Conservation (phyloP, 2,797 vertebrate genomes). For the Lerista edwardsae region DNA sequence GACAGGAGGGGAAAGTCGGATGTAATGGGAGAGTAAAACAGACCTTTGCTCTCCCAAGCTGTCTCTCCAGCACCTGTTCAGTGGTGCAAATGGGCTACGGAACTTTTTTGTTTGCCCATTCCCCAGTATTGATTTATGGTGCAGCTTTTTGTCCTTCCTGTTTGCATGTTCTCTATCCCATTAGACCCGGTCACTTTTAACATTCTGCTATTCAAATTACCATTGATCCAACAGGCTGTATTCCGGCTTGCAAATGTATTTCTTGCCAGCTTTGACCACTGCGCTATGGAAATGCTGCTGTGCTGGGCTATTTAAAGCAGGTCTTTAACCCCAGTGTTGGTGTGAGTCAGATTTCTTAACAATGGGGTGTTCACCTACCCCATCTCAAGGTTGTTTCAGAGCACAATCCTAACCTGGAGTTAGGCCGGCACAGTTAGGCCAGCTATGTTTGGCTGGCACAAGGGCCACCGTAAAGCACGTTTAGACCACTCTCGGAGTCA, state of each 20-base stretch:
- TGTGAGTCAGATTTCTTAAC: conserved; percentile 12
- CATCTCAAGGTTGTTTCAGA: neutral
- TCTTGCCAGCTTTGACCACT: too few species aligned
- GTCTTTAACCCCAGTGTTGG: neutral
- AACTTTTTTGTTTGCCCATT: conserved; percentile 1
- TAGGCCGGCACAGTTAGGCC: too few species aligned
- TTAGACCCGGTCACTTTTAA: neutral
- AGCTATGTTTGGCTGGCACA: too few species aligned
- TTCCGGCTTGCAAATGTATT: neutral
- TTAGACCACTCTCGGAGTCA: too few species aligned
- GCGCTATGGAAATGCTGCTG: neutral
- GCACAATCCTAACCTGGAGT: too few species aligned
- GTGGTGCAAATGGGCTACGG: neutral
- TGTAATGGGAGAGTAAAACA: neutral
- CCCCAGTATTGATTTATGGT: conserved; percentile 7
- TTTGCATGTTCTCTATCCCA: neutral
- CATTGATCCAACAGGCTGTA: neutral
- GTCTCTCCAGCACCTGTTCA: neutral
- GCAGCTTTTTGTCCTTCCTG: neutral
- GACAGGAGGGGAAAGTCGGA: conserved; percentile 2
- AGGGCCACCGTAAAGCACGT: too few species aligned
- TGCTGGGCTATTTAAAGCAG: neutral
- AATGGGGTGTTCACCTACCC: neutral
- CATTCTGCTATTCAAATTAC: neutral
- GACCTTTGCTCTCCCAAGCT: conserved; percentile 3